Conservation (phyloP, 2,888 invertebrate genomes). For the Oscheius onirici region DNA sequence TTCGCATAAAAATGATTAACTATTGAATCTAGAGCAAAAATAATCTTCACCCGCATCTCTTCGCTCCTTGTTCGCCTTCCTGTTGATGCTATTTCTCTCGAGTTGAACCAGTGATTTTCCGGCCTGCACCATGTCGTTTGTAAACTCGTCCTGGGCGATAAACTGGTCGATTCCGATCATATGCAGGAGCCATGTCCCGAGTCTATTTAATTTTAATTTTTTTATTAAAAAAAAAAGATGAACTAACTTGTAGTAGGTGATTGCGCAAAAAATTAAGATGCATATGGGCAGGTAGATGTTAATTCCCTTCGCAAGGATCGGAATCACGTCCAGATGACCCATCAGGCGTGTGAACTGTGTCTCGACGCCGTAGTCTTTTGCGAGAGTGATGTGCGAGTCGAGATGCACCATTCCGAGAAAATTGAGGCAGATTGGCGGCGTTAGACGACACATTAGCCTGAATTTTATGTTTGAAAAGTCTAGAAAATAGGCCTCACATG, state of each 20-base stretch:
- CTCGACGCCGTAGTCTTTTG: conserved; percentile 74
- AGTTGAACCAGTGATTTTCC: conserved; percentile 56
- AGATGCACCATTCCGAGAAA: conserved; percentile 96
- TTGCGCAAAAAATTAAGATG: conserved; percentile 88
- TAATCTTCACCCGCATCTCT: conserved; percentile 13
- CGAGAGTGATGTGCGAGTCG: conserved; percentile 80
- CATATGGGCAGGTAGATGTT: conserved; percentile 99
- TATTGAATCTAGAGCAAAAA: too few relatives aligned
- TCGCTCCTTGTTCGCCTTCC: conserved; percentile 37
- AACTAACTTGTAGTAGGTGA: conserved; percentile 77
- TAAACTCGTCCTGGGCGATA: conserved; percentile 84
- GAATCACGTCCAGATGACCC: conserved; percentile 99
- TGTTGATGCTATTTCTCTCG: conserved; percentile 51
- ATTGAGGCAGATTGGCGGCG: conserved; percentile 97
- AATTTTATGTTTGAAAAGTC: conserved; percentile 19
- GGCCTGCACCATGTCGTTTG: conserved; percentile 72
- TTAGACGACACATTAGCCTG: conserved; percentile 82
- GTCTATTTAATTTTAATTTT: conserved; percentile 79
- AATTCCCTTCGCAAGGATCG: conserved; percentile 95
- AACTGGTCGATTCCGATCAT: conserved; percentile 96
- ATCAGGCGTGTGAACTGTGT: conserved; percentile 96
- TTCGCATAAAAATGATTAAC: too few relatives aligned
- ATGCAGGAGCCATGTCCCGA: conserved; percentile 89
- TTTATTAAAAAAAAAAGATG: neutral
- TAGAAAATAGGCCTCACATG: conserved; percentile 77